A percentile compares a stretch with the other conserved stretches of the same genome.
These are phyloP conservation scores for Didymodactylos carnosus DNA, from an alignment of 2,888 invertebrate species.

Conservation along the genomic window DNA sequence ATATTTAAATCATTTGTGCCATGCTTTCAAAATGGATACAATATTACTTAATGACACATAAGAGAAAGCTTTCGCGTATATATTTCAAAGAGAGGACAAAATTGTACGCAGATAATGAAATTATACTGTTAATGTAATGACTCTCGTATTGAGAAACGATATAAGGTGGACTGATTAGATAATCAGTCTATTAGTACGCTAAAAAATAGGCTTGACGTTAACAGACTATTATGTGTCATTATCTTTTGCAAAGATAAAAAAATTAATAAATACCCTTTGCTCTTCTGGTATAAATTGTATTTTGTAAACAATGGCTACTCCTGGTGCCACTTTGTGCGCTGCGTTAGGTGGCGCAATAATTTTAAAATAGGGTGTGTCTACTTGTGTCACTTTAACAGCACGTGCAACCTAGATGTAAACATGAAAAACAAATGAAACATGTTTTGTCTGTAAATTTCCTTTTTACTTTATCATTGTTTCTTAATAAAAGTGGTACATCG, in stretches of 20 bases:
- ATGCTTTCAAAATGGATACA: background rate
- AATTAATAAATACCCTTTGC: constrained; percentile 23
- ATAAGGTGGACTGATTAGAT: no score
- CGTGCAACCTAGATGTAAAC: constrained; percentile 26
- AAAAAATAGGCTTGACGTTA: no score
- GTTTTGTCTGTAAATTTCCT: background rate
- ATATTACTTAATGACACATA: background rate
- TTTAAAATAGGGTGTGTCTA: constrained; percentile 34
- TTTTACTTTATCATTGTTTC: constrained; percentile 33
- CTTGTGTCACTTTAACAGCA: constrained; percentile 31
- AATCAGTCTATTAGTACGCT: no score
- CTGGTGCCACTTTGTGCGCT: constrained; percentile 46
- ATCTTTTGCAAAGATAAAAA: background rate
- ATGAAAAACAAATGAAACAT: background rate
- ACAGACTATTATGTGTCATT: background rate
- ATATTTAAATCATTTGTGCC: background rate
- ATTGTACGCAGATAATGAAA: no score
- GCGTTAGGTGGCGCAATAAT: constrained; percentile 31
- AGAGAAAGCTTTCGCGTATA: background rate
- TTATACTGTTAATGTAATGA: no score
- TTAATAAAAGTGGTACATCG: constrained; percentile 30
- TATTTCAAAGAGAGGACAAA: background rate
- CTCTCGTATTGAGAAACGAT: no score
- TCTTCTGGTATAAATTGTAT: constrained; percentile 45
- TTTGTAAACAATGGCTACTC: constrained; percentile 45